Base-by-base conservation (phyloP, 92 coral and sea anemone species). In the Epizoanthus ramosus region DNA sequence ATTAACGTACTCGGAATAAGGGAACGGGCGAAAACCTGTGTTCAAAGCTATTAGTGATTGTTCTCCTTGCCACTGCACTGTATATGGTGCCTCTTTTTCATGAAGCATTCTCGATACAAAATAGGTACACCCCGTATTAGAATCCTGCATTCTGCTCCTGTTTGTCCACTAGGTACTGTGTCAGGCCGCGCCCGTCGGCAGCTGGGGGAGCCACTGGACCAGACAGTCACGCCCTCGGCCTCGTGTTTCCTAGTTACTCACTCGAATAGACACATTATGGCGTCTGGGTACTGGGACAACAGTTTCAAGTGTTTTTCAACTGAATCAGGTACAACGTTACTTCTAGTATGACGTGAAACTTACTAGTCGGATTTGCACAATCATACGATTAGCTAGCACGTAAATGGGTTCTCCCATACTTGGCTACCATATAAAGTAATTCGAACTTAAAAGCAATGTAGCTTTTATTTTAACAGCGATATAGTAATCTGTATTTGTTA, bases 251-350 rank as follows among this genome's bases (percentile, higher is more conserved):
- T 88, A 39, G 99, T 97, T 9, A 97, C 99, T 41, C 87, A 81
- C 70, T 94, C 95, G 79, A 97, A 97, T 83, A 92, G 95, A 59
- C 83, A 88, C 43, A 97, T 97, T 31, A 92, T 97, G 93, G 99
- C 98, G 57, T 94, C 97, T 57, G 99, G 99, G 8, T 97, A 97
- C 90, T 97, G 99, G 99, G 99, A 97, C 79, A 97, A 97, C 85
- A 97, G 99, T 71, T 97, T 97, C 85, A 97, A 97, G 53, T 92
- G 98, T 47, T 97, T 97, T 72, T 94, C 99, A 2, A 88, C 97
- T 13, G 99, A 97, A 37, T 59, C 82, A 77, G 82, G 82, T 77
- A 61, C 21, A 4, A 31, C 17, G 39, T 5, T 8, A 2, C 13
- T 28, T 4, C 17, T 16, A 75, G 87, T 25, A 94, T 95, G 91